These are phyloP conservation scores for Erynnis tages DNA, from an alignment of 2,888 invertebrate genomes.

Conservation along the genomic window DNA sequence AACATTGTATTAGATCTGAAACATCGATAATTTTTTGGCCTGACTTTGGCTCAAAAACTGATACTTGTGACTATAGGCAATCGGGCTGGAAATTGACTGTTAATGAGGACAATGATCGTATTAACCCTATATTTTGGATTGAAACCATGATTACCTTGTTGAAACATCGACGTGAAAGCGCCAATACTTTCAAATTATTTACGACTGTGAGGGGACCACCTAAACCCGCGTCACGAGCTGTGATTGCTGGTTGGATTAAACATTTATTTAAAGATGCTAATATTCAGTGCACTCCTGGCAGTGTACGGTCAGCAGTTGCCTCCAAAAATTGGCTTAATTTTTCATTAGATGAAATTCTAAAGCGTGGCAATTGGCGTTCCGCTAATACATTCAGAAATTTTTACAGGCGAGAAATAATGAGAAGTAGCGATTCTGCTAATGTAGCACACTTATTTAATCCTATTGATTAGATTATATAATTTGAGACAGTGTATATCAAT, in stretches of 20 bases:
- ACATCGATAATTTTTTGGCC: slow-evolving; percentile 6
- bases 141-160: too few relatives aligned
- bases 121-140: slow-evolving; percentile 16
- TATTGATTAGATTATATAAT: too few relatives aligned
- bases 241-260: slow-evolving; percentile 1
- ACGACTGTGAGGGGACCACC: background rate
- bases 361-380: too few relatives aligned
- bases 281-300: slow-evolving; percentile 32
- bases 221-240: background rate
- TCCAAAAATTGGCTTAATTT: too few relatives aligned
- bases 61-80: slow-evolving; percentile 8
- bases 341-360: too few relatives aligned
- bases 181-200: too few relatives aligned
- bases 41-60: slow-evolving; percentile 12
- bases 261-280: slow-evolving; percentile 27
- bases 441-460: too few relatives aligned
- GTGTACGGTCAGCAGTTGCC: slow-evolving; percentile 35
- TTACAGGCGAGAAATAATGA: too few relatives aligned
- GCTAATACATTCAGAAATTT: too few relatives aligned
- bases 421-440: too few relatives aligned
- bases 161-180: too few relatives aligned
- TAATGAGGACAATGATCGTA: background rate
- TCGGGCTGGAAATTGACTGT: slow-evolving; percentile 14
- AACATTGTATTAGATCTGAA: background rate
- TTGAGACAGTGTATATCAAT: too few relatives aligned